Evolutionary conservation across 2,888 invertebrate genomes (phyloP).

Genomic region (Drosophila vallismaia): DNA sequence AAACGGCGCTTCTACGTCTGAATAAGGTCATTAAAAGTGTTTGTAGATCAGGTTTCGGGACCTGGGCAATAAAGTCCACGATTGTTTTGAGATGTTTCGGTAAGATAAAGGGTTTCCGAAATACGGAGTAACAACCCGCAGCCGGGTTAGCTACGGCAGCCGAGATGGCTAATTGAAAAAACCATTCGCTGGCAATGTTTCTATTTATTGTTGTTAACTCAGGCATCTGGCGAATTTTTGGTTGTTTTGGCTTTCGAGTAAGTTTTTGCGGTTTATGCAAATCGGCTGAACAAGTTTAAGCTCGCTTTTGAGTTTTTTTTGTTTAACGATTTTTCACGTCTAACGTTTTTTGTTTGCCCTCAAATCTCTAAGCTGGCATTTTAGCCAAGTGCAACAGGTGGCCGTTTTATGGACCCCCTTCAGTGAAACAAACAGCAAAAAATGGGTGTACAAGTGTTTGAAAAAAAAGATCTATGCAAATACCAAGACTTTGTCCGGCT

Average conservation of each 20-base stretch:
- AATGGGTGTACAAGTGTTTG: conserved; percentile 6
- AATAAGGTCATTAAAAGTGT: conserved; percentile 9
- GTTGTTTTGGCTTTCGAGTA: conserved; percentile 18
- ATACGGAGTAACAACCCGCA: not conserved
- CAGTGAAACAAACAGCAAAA: conserved; percentile 6
- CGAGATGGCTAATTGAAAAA: conserved; percentile 36
- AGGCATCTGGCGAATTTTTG: conserved; percentile 17
- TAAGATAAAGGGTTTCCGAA: conserved; percentile 5
- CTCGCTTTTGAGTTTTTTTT: conserved; percentile 37
- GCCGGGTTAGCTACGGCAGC: not conserved
- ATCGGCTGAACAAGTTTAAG: conserved; percentile 56
- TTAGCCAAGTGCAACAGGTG: conserved; percentile 42
- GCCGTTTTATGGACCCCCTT: conserved; percentile 9
- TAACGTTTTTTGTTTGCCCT: conserved; percentile 37
- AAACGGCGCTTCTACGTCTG: conserved; percentile 6
- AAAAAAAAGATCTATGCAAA: conserved; percentile 28
- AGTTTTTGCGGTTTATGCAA: conserved; percentile 59
- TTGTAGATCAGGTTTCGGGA: conserved; percentile 25
- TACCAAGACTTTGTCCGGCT: conserved; percentile 16
- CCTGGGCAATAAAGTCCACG: conserved; percentile 15
- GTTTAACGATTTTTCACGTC: conserved; percentile 29
- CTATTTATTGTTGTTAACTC: conserved; percentile 26
- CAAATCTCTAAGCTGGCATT: conserved; percentile 26
- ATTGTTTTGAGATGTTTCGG: not conserved
- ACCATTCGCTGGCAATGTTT: conserved; percentile 19